These are phyloP conservation scores for Notothenia coriiceps DNA, from an alignment of 2,113 vertebrate genomes.

Conservation along the genomic window DNA sequence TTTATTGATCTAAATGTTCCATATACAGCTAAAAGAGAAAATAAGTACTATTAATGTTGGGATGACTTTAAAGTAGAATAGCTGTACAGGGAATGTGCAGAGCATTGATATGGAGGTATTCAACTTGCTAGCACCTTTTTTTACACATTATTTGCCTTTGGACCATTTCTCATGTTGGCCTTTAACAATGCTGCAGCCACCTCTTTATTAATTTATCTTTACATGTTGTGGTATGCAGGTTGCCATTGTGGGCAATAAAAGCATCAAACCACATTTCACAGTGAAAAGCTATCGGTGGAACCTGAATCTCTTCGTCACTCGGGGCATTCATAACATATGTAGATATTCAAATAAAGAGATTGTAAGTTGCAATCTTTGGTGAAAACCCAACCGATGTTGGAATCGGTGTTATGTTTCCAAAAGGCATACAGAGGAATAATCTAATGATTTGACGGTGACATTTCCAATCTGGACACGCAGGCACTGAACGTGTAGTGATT, in stretches of 20 bases:
- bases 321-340: not conserved
- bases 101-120: too few species aligned
- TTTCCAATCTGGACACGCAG: not conserved
- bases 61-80: too few species aligned
- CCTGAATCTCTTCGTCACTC: not conserved
- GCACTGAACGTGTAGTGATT: not conserved
- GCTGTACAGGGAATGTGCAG: too few species aligned
- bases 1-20: too few species aligned
- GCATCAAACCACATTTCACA: not conserved
- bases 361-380: not conserved
- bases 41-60: too few species aligned
- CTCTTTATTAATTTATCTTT: not conserved
- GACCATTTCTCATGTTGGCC: too few species aligned
- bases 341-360: too few species aligned
- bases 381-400: not conserved
- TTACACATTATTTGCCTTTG: not conserved
- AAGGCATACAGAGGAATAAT: not conserved
- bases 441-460: not conserved
- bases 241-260: not conserved
- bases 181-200: not conserved
- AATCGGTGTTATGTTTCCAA: not conserved
- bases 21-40: too few species aligned
- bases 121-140: not conserved
- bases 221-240: not conserved
- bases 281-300: not conserved